Base-by-base conservation (phyloP, 2,113 vertebrate species). In the Anseranas semipalmata region DNA sequence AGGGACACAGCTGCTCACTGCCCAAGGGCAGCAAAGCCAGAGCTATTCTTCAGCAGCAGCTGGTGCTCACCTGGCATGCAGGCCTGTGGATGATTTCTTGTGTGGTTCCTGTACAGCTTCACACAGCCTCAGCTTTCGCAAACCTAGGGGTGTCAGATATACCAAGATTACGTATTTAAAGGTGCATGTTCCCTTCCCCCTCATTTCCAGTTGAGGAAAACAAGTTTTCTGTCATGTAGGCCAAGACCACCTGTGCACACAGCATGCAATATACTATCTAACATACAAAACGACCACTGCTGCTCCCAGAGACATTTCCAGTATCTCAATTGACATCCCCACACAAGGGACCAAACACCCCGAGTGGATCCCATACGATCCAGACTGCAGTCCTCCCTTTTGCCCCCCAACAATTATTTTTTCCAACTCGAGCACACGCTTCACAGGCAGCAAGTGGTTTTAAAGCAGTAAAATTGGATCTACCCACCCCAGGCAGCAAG, bases 71-170 rank as follows among this genome's bases (percentile, higher is more conserved):
- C 39, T 46, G 52, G 8, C 22, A 16, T 0, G 2, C 65, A 39
- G 52, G 19, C 30, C 46, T 67, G 3, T 0, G 20, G 30, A 15
- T 15, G 33, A 28, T 30, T 25, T 45, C 33, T 43, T 30, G 5
- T 6, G 3, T 3, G 5, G 33, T 48, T 60, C 30, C 50, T 37
- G 21, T 6, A 18, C 0, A 0, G 25, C 68, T 30, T 6, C 13
- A 9, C 56, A 22, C 48, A 53, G 28, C 17, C 15, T 41, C 46
- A 48, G n/a, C n/a, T 60, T 78, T 33, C 24, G n/a, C 73, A 55
- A 73, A 48, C 22, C 53, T 30, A 28, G 43, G 10, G 32, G 35
- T 15, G 37, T 30, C 63, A 75, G 24, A n/a, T 11, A 52, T n/a
- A 9, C 15, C 19, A 28, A 35, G 27, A 22, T 43, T 43, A 71